phyloP scores from a whole-genome alignment of 2,113 vertebrate genomes.

The Anseranas semipalmata region DNA sequence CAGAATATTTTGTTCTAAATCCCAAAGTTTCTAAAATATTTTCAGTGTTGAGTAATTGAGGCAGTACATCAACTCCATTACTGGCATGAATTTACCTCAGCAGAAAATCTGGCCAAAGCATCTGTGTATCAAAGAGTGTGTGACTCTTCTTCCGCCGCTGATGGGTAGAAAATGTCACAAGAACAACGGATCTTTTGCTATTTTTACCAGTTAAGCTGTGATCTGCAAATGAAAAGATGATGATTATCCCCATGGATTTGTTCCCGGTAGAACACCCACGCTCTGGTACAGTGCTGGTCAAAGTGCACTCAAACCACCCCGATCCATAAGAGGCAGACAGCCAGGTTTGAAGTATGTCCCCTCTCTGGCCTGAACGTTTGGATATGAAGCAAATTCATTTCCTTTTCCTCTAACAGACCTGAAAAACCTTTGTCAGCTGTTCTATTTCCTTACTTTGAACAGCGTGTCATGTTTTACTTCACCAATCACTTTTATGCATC shows the following conservation, averaged over 20 bases:
- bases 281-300: background rate
- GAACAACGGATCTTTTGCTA: slow-evolving; percentile 4
- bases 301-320: background rate
- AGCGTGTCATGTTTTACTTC: background rate
- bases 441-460: background rate
- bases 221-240: background rate
- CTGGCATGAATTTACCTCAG: background rate
- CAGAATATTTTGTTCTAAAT: background rate
- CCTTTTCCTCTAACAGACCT: background rate
- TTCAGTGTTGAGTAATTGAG: slow-evolving; percentile 11
- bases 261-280: background rate
- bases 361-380: background rate
- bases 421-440: background rate
- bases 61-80: background rate
- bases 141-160: background rate
- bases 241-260: background rate
- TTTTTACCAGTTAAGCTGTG: background rate
- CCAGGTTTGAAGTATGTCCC: background rate
- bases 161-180: background rate
- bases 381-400: background rate
- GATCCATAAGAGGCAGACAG: fast-evolving
- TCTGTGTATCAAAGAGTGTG: background rate
- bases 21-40: background rate
- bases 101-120: slow-evolving; percentile 16
- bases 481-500: background rate